Base-by-base conservation (phyloP, 2,113 vertebrate genomes). In the Ageneiosus marmoratus region DNA sequence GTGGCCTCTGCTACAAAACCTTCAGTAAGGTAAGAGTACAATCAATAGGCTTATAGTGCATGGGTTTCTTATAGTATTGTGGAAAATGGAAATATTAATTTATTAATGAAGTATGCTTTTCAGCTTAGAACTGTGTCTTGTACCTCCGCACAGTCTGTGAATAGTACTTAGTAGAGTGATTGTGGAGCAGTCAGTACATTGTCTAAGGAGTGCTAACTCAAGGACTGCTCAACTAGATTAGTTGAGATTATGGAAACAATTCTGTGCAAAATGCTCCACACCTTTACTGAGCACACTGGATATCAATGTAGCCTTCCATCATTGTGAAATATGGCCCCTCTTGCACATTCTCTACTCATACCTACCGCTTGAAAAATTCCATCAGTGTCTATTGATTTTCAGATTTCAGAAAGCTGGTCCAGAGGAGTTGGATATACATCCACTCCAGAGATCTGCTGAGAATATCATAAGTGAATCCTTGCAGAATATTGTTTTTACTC, bases 1-100 rank as follows among this genome's bases (percentile, higher is more conserved):
- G 98, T 82, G 97, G 97, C 81, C 93, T 99, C 60, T 99, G 98
- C 89, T 98, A 98, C 92, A 94, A 97, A 91, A 95, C 95, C 74
- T 99, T 99, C 92, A 99, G 96, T 86, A 99, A 99, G 97, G 98
- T 99, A 18, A 95, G 91, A 70, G 34, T 34, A 51, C 27, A 63
- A 63, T 82, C 70, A 37, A 63, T 82, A 60, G 53, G 58, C 20
- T 29, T 41, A 29, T 18, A 15, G 37, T 60, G 53, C n/a, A n/a
- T 32, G 37, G 32, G 18, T 82, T 48, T 50, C 16, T 48, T 58
- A 24, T 13, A 69, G 37, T 60, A 73, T 34, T 44, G 34, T 58
- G 13, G 41, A 55, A 73, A 60, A 72, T 74, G 69, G 69, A 46
- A 24, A 44, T 60, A 22, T 60, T 81, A 1, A 81, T 73, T 81